Conservation (phyloP, 2,888 invertebrate species). For the Danaus chrysippus region DNA sequence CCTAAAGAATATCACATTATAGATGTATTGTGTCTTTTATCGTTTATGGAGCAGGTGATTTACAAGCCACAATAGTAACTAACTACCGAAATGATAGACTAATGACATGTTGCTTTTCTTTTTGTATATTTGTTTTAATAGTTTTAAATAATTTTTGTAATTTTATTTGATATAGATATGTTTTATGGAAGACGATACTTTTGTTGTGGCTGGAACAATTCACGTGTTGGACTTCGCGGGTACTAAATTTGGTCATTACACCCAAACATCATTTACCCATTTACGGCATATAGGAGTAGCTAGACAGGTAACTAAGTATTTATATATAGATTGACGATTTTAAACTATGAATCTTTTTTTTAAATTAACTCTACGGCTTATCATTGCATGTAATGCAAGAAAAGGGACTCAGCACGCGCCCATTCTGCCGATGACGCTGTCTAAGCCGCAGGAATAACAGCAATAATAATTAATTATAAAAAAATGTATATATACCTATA, state of each 20-base stretch:
- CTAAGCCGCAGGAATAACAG: too few relatives aligned
- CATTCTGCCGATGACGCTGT: too few relatives aligned
- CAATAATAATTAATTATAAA: too few relatives aligned
- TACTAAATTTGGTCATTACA: constrained; percentile 59
- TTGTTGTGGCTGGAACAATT: constrained; percentile 58
- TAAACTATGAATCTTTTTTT: too few relatives aligned
- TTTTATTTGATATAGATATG: constrained; percentile 44
- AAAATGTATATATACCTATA: too few relatives aligned
- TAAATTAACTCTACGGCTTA: too few relatives aligned
- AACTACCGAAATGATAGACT: not conserved
- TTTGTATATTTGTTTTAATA: not conserved
- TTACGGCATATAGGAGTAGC: constrained; percentile 61
- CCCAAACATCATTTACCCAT: constrained; percentile 61
- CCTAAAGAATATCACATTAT: constrained; percentile 46
- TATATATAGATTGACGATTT: not conserved
- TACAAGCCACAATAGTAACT: not conserved
- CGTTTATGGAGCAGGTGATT: constrained; percentile 42
- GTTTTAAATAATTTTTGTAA: not conserved
- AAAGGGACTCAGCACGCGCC: too few relatives aligned
- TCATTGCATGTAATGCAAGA: too few relatives aligned
- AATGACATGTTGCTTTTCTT: not conserved
- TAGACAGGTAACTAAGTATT: constrained; percentile 43
- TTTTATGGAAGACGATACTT: constrained; percentile 72
- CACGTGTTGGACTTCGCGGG: constrained; percentile 69
- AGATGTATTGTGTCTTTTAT: constrained; percentile 42